Percentiles rank a stretch among this genome's conserved stretches.
Evolutionary conservation across 1,140 invertebrate genomes (phyloP).

Genomic region (Ditylenchus dipsaci): DNA sequence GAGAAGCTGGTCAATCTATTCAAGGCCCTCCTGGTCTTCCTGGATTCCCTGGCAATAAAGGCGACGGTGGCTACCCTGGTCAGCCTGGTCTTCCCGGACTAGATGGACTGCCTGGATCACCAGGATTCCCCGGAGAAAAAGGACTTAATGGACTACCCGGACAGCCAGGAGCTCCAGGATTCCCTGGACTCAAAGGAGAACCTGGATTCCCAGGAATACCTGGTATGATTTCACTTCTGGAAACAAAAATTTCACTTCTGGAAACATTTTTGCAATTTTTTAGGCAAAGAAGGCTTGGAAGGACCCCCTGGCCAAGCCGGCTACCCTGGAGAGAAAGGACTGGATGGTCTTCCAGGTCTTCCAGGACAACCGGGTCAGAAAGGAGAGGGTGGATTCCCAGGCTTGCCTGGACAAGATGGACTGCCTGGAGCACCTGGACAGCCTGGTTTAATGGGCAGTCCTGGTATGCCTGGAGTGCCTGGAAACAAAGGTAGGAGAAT

Average conservation of each 20-base stretch:
- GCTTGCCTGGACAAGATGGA: slow-evolving; percentile 58
- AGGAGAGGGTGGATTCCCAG: slow-evolving; percentile 50
- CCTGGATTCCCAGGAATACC: slow-evolving; percentile 36
- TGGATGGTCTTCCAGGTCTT: slow-evolving; percentile 21
- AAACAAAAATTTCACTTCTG: neutral
- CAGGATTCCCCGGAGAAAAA: slow-evolving; percentile 51
- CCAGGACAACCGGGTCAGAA: slow-evolving; percentile 37
- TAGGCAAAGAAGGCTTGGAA: slow-evolving; percentile 27
- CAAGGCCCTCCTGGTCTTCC: slow-evolving; percentile 46
- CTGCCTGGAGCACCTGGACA: slow-evolving; percentile 50
- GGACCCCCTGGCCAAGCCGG: slow-evolving; percentile 29
- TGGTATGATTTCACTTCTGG: slow-evolving; percentile 32
- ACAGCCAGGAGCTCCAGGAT: slow-evolving; percentile 47
- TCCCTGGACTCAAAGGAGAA: slow-evolving; percentile 54
- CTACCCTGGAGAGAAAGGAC: slow-evolving; percentile 24
- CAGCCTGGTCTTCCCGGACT: slow-evolving; percentile 34
- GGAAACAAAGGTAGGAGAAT: neutral
- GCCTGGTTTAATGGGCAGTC: slow-evolving; percentile 40
- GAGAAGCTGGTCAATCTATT: slow-evolving; percentile 52
- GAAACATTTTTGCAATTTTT: neutral
- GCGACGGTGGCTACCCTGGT: slow-evolving; percentile 31
- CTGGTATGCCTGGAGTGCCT: slow-evolving; percentile 20
- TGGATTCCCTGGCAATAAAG: slow-evolving; percentile 52
- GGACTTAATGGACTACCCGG: slow-evolving; percentile 38
- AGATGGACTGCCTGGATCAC: slow-evolving; percentile 27